Percentiles rank a stretch among this genome's conserved stretches.
Conservation (phyloP, 2,888 invertebrate genomes). For the Euproctis similis region DNA sequence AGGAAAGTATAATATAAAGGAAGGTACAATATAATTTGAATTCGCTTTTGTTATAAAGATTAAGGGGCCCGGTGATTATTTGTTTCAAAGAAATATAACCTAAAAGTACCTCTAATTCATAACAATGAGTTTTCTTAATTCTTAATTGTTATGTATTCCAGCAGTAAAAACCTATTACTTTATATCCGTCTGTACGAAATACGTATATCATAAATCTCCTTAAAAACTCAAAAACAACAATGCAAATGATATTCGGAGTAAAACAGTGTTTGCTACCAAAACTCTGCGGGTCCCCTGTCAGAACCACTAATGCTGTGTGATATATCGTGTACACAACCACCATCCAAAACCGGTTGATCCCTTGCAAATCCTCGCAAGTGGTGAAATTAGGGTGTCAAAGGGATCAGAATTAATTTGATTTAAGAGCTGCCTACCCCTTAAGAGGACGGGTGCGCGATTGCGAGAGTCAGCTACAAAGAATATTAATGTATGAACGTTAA, state of each 20-base stretch:
- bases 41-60: too few relatives aligned
- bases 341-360: conserved; percentile 19
- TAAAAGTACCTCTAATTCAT: too few relatives aligned
- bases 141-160: too few relatives aligned
- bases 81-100: too few relatives aligned
- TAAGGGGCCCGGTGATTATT: too few relatives aligned
- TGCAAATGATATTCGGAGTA: conserved; percentile 23
- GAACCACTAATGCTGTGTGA: conserved; percentile 42
- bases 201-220: too few relatives aligned
- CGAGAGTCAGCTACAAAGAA: conserved; percentile 13
- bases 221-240: conserved; percentile 14
- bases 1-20: too few relatives aligned
- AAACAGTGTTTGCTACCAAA: conserved; percentile 22
- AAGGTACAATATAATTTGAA: too few relatives aligned
- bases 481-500: conserved; percentile 2
- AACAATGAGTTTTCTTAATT: too few relatives aligned
- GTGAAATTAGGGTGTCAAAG: conserved; percentile 9
- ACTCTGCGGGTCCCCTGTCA: conserved; percentile 41
- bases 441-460: conserved; percentile 8
- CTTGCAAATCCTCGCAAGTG: conserved; percentile 8
- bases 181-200: too few relatives aligned
- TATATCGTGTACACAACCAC: conserved; percentile 35
- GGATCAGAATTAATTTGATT: conserved; percentile 14
- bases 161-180: too few relatives aligned
- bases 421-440: conserved; percentile 8